phyloP scores from a whole-genome alignment of 1,140 invertebrate genomes.

The Conus betulinus region DNA sequence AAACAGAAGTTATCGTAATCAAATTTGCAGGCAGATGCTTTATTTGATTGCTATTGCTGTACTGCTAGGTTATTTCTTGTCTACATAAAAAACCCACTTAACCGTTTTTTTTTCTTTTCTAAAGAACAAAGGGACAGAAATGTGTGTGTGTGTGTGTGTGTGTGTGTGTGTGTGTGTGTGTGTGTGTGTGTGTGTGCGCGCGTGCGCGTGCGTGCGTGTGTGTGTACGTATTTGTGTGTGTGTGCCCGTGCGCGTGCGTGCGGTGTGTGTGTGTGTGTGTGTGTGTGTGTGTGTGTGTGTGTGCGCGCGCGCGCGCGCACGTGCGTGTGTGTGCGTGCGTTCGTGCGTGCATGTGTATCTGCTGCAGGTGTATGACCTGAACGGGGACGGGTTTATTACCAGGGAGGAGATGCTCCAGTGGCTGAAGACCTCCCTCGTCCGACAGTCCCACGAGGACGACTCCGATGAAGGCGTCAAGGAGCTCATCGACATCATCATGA shows the following conservation, averaged over 20 bases:
- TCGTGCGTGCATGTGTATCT: not conserved
- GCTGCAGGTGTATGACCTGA: conserved; percentile 62
- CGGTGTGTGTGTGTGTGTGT: not conserved
- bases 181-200: no score
- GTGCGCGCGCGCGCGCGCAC: not conserved
- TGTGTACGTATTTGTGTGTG: not conserved
- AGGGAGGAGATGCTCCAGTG: conserved; percentile 82
- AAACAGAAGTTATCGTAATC: no score
- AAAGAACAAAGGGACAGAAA: no score
- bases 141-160: no score
- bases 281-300: not conserved
- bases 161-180: no score
- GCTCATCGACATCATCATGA: conserved; percentile 81
- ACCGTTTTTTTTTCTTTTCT: no score
- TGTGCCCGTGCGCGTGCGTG: not conserved
- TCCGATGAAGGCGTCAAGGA: conserved; percentile 93
- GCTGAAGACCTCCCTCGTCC: conserved; percentile 78
- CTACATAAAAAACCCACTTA: no score
- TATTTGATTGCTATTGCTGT: no score
- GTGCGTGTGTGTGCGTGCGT: not conserved
- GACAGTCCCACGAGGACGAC: conserved; percentile 84
- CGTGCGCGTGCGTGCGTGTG: not conserved
- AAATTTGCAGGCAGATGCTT: no score
- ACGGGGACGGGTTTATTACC: conserved; percentile 73
- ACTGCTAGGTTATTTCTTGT: no score